phyloP scores from a whole-genome alignment of 1,140 invertebrate genomes.

The Cardiocondyla obscurior region DNA sequence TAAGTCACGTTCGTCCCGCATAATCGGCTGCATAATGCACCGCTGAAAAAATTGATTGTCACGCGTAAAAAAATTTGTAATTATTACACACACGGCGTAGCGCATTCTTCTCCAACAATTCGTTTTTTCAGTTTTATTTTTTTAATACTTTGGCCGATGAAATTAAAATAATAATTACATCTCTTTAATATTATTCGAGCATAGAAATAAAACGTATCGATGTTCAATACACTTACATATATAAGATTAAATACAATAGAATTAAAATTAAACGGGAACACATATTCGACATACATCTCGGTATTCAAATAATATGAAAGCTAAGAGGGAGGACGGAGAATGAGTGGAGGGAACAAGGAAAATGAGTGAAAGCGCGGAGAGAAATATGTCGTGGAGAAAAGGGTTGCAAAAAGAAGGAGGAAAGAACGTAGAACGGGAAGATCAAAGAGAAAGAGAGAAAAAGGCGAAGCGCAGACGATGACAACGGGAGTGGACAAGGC shows the following conservation, averaged over 20 bases:
- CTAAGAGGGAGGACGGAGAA: neutral
- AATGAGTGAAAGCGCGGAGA: neutral
- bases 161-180: neutral
- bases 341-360: neutral
- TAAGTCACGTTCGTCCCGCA: slow-evolving; percentile 2
- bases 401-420: neutral
- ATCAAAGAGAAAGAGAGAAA: slow-evolving; percentile 8
- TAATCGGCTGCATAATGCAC: slow-evolving; percentile 9
- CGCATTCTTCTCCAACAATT: neutral
- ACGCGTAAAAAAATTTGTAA: neutral
- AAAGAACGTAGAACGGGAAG: neutral
- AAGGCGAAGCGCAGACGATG: slow-evolving; percentile 7
- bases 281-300: neutral
- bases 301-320: neutral
- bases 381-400: neutral
- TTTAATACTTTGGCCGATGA: neutral
- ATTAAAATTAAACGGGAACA: neutral
- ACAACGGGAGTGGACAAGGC: neutral
- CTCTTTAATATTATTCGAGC: neutral
- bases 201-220: neutral
- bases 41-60: neutral
- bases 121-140: too few species aligned
- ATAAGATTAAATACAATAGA: neutral
- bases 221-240: neutral
- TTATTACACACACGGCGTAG: neutral